Percentiles rank a stretch among this genome's conserved stretches.
phyloP scores from a whole-genome alignment of 2,113 vertebrate species.

The Hyla sarda region DNA sequence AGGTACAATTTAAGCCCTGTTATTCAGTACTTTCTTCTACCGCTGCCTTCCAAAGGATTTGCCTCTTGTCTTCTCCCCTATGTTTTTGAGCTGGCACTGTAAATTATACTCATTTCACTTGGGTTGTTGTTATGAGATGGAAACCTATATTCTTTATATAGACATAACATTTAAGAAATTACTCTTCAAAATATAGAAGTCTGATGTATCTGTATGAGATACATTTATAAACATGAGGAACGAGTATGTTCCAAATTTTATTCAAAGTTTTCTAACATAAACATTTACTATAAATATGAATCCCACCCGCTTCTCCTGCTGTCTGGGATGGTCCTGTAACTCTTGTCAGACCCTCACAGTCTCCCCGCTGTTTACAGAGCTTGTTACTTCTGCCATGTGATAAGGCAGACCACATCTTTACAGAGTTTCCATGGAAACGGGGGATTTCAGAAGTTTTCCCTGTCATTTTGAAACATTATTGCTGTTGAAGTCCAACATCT shows the following conservation, averaged over 20 bases:
- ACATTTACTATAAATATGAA: not conserved
- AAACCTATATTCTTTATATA: not conserved
- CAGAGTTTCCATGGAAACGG: slow-evolving; percentile 48
- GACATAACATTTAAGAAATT: not conserved
- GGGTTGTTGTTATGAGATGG: too few relatives aligned
- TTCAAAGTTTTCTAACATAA: not conserved
- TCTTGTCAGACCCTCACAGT: slow-evolving; percentile 23
- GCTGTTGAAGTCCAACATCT: slow-evolving; percentile 56
- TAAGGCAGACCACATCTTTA: slow-evolving; percentile 43
- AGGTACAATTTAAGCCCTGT: too few relatives aligned
- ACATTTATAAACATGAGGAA: not conserved
- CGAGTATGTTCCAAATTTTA: not conserved
- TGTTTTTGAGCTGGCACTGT: too few relatives aligned
- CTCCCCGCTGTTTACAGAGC: slow-evolving; percentile 46
- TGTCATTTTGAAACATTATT: slow-evolving; percentile 58
- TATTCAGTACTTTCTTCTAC: too few relatives aligned
- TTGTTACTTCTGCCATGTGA: slow-evolving; percentile 53
- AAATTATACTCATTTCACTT: too few relatives aligned
- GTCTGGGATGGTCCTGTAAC: slow-evolving; percentile 29
- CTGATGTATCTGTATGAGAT: not conserved
- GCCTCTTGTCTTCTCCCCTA: too few relatives aligned
- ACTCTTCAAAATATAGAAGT: not conserved
- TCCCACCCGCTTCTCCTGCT: not conserved
- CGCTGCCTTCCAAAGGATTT: too few relatives aligned
- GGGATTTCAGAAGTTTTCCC: slow-evolving; percentile 43